Conservation (phyloP, 2,113 vertebrate genomes). For the Dromiciops gliroides region DNA sequence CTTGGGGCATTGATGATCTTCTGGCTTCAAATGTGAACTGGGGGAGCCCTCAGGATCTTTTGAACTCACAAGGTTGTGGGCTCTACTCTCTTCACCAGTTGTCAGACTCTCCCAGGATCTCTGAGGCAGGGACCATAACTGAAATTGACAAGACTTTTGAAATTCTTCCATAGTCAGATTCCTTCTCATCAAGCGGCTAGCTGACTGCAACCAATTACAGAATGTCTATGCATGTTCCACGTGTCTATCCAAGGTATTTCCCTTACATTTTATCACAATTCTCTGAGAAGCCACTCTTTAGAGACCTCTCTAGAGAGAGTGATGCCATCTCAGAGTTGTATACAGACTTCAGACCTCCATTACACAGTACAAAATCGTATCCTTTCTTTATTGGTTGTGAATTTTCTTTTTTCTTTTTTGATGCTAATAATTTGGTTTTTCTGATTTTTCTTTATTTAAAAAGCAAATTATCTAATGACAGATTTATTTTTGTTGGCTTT, state of each 20-base stretch:
- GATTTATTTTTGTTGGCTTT: no score
- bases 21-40: neutral
- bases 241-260: neutral
- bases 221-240: neutral
- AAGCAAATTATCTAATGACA: no score
- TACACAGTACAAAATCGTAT: neutral
- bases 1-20: neutral
- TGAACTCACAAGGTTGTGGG: neutral
- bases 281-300: neutral
- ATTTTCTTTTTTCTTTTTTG: no score
- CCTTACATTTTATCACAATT: neutral
- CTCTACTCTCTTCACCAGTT: neutral
- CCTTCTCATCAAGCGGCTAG: no score
- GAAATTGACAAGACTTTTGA: no score
- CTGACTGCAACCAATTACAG: no score
- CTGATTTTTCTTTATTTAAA: no score
- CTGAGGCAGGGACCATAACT: neutral
- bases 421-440: no score
- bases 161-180: neutral
- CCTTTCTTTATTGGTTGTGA: no score
- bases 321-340: neutral
- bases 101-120: neutral
- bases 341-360: neutral
- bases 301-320: neutral
- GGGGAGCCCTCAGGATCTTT: neutral